These are phyloP conservation scores for Menidia menidia DNA, from an alignment of 2,797 vertebrate species.

Conservation along the genomic window DNA sequence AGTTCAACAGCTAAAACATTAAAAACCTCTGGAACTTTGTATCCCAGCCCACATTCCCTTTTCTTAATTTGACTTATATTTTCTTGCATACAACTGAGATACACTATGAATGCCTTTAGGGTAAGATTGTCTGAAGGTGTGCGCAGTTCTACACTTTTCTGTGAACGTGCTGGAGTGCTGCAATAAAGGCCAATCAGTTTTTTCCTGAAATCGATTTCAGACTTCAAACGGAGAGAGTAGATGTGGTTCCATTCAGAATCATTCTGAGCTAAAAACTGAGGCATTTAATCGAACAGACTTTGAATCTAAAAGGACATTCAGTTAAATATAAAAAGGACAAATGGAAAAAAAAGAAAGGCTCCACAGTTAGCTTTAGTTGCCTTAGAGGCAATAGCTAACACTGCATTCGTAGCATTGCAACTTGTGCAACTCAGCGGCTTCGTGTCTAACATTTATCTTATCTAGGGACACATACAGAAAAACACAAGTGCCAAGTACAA, in stretches of 20 bases:
- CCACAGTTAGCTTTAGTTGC: too few relatives aligned
- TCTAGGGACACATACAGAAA: neutral
- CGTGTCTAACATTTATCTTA: neutral
- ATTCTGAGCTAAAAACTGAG: too few relatives aligned
- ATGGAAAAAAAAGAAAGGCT: neutral
- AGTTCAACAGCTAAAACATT: neutral
- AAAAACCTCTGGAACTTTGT: neutral
- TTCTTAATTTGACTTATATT: neutral
- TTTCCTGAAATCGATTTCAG: neutral
- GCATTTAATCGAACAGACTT: too few relatives aligned
- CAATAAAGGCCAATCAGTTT: neutral
- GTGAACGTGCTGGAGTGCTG: neutral
- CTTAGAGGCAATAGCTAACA: too few relatives aligned
- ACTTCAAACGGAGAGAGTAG: too few relatives aligned
- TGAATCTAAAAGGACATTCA: too few relatives aligned
- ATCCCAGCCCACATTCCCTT: neutral
- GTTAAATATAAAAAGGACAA: neutral
- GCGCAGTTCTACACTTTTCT: neutral
- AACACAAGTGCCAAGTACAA: too few relatives aligned
- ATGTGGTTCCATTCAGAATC: neutral
- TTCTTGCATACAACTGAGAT: conserved; percentile 7
- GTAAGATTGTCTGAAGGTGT: conserved; percentile 48
- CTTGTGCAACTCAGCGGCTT: too few relatives aligned
- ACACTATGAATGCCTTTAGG: conserved; percentile 15
- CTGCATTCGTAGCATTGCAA: too few relatives aligned